A percentile compares a stretch with the other conserved stretches of the same genome.
Evolutionary conservation across 2,113 vertebrate species (phyloP).

Genomic region (Thryonomys swinderianus): DNA sequence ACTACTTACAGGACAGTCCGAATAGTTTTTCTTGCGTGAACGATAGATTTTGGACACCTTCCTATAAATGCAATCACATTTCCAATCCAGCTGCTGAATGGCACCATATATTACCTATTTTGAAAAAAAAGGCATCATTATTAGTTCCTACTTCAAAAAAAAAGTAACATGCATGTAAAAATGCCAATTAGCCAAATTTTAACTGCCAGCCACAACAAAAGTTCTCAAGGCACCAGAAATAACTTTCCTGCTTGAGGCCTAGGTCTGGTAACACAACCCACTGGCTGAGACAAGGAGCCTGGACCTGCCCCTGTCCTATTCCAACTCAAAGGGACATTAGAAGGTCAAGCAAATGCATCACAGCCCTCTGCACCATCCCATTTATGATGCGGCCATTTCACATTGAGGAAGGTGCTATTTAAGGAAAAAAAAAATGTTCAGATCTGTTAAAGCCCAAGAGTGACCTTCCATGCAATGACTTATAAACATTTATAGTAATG

Average conservation of each 20-base stretch:
- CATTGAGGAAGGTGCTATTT: background rate
- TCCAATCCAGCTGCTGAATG: slow-evolving; percentile 89
- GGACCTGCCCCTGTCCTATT: background rate
- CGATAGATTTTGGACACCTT: slow-evolving; percentile 86
- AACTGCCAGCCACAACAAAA: background rate
- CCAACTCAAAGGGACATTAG: background rate
- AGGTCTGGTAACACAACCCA: background rate
- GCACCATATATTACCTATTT: slow-evolving; percentile 88
- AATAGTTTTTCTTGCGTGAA: slow-evolving; percentile 68
- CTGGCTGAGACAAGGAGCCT: background rate
- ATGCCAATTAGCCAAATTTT: background rate
- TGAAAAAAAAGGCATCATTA: slow-evolving; percentile 61
- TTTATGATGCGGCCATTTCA: background rate
- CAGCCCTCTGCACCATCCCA: background rate
- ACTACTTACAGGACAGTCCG: slow-evolving; percentile 83
- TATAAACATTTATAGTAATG: background rate
- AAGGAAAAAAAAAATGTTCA: slow-evolving; percentile 6
- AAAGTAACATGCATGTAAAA: slow-evolving; percentile 33
- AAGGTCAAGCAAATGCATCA: background rate
- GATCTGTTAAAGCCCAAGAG: slow-evolving; percentile 35
- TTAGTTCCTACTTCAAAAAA: slow-evolving; percentile 54
- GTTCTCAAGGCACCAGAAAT: background rate
- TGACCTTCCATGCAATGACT: background rate
- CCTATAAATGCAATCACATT: slow-evolving; percentile 86
- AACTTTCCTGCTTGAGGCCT: background rate